Percentiles rank a stretch among this genome's conserved stretches.
Conservation (phyloP, 2,113 vertebrate species). For the Thunnus maccoyii region DNA sequence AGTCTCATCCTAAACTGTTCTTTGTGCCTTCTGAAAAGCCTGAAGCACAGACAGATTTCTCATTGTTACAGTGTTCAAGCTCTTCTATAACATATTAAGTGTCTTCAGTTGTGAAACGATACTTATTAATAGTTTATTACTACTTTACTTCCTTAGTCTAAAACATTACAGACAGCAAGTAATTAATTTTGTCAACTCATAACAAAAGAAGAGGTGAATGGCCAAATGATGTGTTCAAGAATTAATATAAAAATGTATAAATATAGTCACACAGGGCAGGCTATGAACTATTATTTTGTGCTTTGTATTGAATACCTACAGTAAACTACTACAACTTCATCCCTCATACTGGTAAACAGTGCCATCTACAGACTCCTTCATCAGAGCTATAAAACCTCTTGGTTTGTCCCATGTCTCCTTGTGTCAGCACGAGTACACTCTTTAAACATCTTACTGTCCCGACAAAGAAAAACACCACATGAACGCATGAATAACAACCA, state of each 20-base stretch:
- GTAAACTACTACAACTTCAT: conserved; percentile 2
- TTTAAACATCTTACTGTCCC: conserved; percentile 6
- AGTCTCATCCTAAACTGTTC: conserved; percentile 23
- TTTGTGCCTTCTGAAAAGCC: not conserved
- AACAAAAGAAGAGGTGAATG: not conserved
- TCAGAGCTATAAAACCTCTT: not conserved
- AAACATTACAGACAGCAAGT: not conserved
- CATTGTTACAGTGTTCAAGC: no score
- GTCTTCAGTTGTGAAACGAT: no score
- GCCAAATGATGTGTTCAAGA: conserved; percentile 12
- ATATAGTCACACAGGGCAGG: not conserved
- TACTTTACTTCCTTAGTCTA: not conserved
- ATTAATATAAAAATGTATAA: not conserved
- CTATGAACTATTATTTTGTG: not conserved
- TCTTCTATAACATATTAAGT: no score
- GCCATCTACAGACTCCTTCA: conserved; percentile 56
- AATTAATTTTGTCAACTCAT: not conserved
- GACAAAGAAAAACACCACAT: conserved; percentile 1
- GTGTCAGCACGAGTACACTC: conserved; percentile 22
- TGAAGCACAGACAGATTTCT: not conserved
- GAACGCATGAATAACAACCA: not conserved
- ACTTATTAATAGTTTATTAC: conserved; percentile 8
- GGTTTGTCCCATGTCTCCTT: not conserved
- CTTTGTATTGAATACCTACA: not conserved
- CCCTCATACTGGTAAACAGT: conserved; percentile 44